These are phyloP conservation scores for Takifugu ocellatus DNA, from an alignment of 2,797 vertebrate species.

Conservation along the genomic window DNA sequence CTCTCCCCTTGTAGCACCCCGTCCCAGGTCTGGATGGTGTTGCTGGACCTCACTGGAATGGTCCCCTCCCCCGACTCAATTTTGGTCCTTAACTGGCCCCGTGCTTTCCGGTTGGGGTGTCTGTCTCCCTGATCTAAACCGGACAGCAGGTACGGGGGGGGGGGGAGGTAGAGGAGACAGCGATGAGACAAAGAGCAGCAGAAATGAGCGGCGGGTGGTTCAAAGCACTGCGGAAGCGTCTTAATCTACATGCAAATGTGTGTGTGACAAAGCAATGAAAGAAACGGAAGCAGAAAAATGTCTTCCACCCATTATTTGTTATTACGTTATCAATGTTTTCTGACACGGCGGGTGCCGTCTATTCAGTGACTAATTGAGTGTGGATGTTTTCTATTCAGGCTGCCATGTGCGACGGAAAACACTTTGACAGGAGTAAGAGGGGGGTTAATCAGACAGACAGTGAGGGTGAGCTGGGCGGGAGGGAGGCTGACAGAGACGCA, in stretches of 20 bases:
- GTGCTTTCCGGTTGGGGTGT: slow-evolving; percentile 93
- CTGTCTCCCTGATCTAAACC: slow-evolving; percentile 89
- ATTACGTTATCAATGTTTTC: slow-evolving; percentile 54
- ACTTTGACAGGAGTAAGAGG: slow-evolving; percentile 58
- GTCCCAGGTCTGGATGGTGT: slow-evolving; percentile 96
- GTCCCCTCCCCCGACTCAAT: slow-evolving; percentile 97
- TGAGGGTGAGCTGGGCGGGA: slow-evolving; percentile 38
- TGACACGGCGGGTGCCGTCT: slow-evolving; percentile 50
- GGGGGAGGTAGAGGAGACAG: neutral
- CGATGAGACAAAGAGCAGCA: neutral
- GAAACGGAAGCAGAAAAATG: slow-evolving; percentile 4
- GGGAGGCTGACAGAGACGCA: slow-evolving; percentile 51
- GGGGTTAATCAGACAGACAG: slow-evolving; percentile 68
- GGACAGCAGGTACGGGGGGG: neutral
- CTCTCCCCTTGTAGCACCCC: slow-evolving; percentile 93
- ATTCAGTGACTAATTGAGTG: slow-evolving; percentile 67
- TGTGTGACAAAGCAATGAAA: slow-evolving; percentile 1
- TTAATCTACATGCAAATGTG: slow-evolving; percentile 1
- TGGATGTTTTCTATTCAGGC: slow-evolving; percentile 62
- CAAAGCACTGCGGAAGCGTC: neutral
- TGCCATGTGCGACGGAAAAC: slow-evolving; percentile 58
- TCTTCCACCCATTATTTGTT: slow-evolving; percentile 32
- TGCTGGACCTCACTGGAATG: slow-evolving; percentile 91
- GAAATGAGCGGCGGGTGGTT: neutral
- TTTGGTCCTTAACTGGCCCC: slow-evolving; percentile 93